These are phyloP conservation scores for Dendrolimus kikuchii DNA, from an alignment of 1,140 invertebrate species.

Conservation along the genomic window DNA sequence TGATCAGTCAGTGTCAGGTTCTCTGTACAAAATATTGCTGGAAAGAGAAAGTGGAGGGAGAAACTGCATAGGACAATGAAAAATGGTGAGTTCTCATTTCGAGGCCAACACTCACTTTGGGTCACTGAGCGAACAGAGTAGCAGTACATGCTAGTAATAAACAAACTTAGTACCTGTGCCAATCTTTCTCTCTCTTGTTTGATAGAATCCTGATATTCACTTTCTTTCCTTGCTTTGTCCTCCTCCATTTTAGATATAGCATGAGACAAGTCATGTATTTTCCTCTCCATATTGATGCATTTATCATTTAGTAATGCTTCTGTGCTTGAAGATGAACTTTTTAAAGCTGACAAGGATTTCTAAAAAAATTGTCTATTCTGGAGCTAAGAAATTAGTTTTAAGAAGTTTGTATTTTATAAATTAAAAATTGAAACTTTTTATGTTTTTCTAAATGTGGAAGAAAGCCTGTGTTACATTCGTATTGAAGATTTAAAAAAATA, in stretches of 20 bases:
- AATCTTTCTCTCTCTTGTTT: slow-evolving; percentile 47
- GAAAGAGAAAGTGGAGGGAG: too few relatives aligned
- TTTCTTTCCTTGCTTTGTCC: slow-evolving; percentile 66
- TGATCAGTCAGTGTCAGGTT: too few relatives aligned
- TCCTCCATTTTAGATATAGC: slow-evolving; percentile 71
- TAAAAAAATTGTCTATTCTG: slow-evolving; percentile 14
- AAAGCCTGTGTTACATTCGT: too few relatives aligned
- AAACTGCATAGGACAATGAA: too few relatives aligned
- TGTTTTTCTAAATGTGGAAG: too few relatives aligned
- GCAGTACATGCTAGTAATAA: background rate
- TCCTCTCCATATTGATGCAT: slow-evolving; percentile 68
- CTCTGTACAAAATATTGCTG: too few relatives aligned
- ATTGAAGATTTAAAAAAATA: too few relatives aligned
- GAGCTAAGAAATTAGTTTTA: slow-evolving; percentile 1
- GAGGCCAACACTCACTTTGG: too few relatives aligned
- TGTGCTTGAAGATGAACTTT: slow-evolving; percentile 43
- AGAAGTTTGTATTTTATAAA: background rate
- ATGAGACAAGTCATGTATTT: slow-evolving; percentile 69
- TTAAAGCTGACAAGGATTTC: slow-evolving; percentile 38
- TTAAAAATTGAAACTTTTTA: background rate
- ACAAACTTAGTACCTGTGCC: slow-evolving; percentile 29
- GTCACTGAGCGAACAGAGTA: background rate
- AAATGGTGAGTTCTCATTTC: too few relatives aligned
- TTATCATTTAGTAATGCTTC: slow-evolving; percentile 62
- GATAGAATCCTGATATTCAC: slow-evolving; percentile 46